Conservation (phyloP, 2,797 vertebrate genomes). For the Brotula barbata region DNA sequence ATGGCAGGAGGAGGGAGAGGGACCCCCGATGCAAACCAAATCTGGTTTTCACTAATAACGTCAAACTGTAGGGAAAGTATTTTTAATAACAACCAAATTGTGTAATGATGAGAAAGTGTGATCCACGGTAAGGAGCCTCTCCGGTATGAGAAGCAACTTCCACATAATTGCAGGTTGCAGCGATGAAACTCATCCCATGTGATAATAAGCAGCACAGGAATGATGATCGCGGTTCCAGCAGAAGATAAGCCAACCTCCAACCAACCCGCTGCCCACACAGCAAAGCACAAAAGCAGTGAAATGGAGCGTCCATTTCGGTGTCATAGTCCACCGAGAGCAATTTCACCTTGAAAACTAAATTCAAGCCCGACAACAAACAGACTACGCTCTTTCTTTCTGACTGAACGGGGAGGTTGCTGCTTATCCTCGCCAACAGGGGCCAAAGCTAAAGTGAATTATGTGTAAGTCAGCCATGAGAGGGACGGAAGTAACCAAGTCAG, state of each 20-base stretch:
- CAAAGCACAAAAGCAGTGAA: slow-evolving; percentile 39
- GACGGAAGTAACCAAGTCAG: slow-evolving; percentile 44
- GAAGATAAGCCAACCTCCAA: slow-evolving; percentile 58
- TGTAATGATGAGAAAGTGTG: not conserved
- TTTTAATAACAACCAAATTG: slow-evolving; percentile 15
- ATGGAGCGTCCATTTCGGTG: slow-evolving; percentile 35
- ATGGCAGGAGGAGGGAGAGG: slow-evolving; percentile 28
- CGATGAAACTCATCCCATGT: slow-evolving; percentile 61
- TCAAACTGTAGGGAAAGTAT: slow-evolving; percentile 15
- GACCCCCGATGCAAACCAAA: slow-evolving; percentile 33
- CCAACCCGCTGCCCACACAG: slow-evolving; percentile 29
- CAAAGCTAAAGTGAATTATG: slow-evolving; percentile 65
- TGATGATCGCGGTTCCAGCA: slow-evolving; percentile 62
- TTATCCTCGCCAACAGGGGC: slow-evolving; percentile 45
- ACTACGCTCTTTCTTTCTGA: slow-evolving; percentile 27
- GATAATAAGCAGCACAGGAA: slow-evolving; percentile 57
- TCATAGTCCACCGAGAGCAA: slow-evolving; percentile 44
- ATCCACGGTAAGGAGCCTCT: slow-evolving; percentile 27
- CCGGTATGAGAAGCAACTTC: slow-evolving; percentile 53
- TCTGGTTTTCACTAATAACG: slow-evolving; percentile 27
- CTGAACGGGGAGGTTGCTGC: slow-evolving; percentile 28
- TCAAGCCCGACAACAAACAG: slow-evolving; percentile 29
- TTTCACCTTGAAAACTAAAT: slow-evolving; percentile 52
- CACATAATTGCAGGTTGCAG: slow-evolving; percentile 55
- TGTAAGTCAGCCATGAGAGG: slow-evolving; percentile 54